phyloP scores from a whole-genome alignment of 2,113 vertebrate genomes.

The Cromileptes altivelis region DNA sequence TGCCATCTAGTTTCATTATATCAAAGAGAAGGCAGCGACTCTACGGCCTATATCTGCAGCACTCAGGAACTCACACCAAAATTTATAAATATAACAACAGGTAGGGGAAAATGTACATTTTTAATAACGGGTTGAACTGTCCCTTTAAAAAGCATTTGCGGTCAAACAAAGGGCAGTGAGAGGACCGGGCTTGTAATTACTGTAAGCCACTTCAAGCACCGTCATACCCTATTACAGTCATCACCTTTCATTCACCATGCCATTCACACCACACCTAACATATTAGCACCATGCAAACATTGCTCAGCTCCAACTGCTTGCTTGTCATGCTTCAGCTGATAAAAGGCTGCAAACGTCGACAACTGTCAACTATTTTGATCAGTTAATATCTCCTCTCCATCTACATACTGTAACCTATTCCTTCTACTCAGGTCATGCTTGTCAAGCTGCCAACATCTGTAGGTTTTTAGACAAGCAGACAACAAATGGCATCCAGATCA shows the following conservation, averaged over 20 bases:
- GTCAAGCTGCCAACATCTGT: background rate
- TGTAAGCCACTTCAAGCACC: slow-evolving; percentile 10
- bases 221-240: background rate
- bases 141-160: background rate
- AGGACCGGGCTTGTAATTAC: slow-evolving; percentile 6
- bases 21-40: no score
- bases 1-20: no score
- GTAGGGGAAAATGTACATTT: no score
- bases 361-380: background rate
- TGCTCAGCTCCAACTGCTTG: background rate
- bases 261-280: background rate
- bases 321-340: background rate
- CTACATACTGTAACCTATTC: background rate
- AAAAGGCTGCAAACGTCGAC: background rate
- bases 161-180: slow-evolving; percentile 23
- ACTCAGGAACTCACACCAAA: no score
- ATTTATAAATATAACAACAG: no score
- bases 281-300: background rate
- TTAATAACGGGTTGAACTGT: no score
- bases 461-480: background rate
- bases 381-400: background rate
- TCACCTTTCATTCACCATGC: slow-evolving; percentile 19
- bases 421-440: background rate
- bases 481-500: background rate
- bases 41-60: no score